phyloP scores from a whole-genome alignment of 2,888 invertebrate genomes.

The Ommatoiulus sabulosus region DNA sequence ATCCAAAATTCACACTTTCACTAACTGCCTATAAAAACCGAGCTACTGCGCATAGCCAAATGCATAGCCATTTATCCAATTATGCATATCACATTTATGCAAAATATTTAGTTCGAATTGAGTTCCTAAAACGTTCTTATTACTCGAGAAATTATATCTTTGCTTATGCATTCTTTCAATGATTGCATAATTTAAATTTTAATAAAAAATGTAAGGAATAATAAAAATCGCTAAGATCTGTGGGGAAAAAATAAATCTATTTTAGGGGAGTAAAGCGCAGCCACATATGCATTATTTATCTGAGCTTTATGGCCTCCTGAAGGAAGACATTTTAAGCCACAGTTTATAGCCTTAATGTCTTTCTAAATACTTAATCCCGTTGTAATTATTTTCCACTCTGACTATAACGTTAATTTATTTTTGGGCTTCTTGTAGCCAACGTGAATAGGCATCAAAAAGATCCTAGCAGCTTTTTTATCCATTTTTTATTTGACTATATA shows the following conservation, averaged over 20 bases:
- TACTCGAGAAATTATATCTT: too few species aligned
- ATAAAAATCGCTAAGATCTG: too few species aligned
- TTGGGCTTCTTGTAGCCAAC: background rate
- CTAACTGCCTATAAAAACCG: background rate
- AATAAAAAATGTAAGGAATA: too few species aligned
- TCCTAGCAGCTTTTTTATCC: background rate
- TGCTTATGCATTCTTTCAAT: too few species aligned
- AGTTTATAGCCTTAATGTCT: slow-evolving; percentile 13
- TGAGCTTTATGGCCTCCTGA: background rate
- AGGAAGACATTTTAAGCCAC: background rate
- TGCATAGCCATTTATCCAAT: background rate
- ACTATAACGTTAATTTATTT: background rate
- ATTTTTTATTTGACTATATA: background rate
- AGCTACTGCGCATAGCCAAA: background rate
- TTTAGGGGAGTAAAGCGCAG: too few species aligned
- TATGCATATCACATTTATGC: background rate
- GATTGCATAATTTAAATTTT: too few species aligned
- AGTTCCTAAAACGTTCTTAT: background rate
- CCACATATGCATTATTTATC: background rate
- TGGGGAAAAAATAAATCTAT: too few species aligned
- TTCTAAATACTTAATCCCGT: slow-evolving; percentile 14
- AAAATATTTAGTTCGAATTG: background rate
- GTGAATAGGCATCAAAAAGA: background rate
- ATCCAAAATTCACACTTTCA: background rate
- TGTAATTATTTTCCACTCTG: slow-evolving; percentile 14